Evolutionary conservation across 2,888 invertebrate species (phyloP).

Genomic region (Drosophila peninsularis): DNA sequence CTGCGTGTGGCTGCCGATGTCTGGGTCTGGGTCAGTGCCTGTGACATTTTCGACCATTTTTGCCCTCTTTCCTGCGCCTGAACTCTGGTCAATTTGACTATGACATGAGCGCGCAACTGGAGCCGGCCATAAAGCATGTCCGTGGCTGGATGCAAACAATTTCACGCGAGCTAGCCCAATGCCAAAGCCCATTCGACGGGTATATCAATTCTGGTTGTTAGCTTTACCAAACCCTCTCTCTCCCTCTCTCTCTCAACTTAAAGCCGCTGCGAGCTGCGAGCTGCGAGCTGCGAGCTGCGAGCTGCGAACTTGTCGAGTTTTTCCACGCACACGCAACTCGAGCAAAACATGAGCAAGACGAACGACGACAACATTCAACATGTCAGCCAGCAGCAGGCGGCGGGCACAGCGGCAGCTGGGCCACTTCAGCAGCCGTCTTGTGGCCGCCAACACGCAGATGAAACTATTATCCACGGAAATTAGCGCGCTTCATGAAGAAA

Average conservation of each 20-base stretch:
- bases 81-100: constrained; percentile 79
- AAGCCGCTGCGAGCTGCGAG: constrained; percentile 35
- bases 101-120: constrained; percentile 54
- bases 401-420: background rate
- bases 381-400: constrained; percentile 45
- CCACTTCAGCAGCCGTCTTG: constrained; percentile 24
- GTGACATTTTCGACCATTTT: constrained; percentile 24
- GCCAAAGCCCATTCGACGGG: constrained; percentile 38
- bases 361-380: constrained; percentile 66
- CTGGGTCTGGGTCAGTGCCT: constrained; percentile 51
- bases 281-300: constrained; percentile 3
- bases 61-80: constrained; percentile 28
- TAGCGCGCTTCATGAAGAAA: constrained; percentile 70
- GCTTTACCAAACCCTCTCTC: constrained; percentile 41
- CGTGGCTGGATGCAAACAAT: constrained; percentile 53
- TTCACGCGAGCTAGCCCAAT: constrained; percentile 42
- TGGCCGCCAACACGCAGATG: constrained; percentile 52
- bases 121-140: constrained; percentile 58
- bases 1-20: constrained; percentile 23
- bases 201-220: constrained; percentile 61
- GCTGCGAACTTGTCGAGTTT: constrained; percentile 24
- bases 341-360: constrained; percentile 59
- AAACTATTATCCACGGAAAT: constrained; percentile 78
- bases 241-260: constrained; percentile 57
- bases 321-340: constrained; percentile 65